These are phyloP conservation scores for Acanthosepion pharaonis DNA, from an alignment of 2,888 invertebrate species.

Conservation along the genomic window DNA sequence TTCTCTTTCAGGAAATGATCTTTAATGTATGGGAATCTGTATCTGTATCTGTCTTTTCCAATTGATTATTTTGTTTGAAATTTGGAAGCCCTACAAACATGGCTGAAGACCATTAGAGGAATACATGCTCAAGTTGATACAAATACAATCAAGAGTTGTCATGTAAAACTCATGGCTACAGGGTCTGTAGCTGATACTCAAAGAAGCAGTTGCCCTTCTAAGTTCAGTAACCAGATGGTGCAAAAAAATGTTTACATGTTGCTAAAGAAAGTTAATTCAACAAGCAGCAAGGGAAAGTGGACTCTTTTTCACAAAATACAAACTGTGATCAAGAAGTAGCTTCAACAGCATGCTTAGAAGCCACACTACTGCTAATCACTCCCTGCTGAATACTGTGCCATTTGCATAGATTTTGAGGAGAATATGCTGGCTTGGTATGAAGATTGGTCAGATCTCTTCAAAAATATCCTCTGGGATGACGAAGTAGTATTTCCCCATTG, in stretches of 20 bases:
- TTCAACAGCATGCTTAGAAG: not conserved
- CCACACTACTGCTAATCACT: slow-evolving; percentile 24
- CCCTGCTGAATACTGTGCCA: not conserved
- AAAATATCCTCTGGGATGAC: not conserved
- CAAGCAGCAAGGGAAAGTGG: not conserved
- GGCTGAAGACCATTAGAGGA: not conserved
- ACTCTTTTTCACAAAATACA: not conserved
- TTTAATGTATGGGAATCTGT: too few relatives aligned
- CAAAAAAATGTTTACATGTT: not conserved
- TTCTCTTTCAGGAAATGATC: too few relatives aligned
- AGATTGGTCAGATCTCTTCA: slow-evolving; percentile 38
- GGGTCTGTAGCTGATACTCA: not conserved
- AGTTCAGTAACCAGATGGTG: not conserved
- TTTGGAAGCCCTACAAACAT: not conserved
- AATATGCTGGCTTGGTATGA: slow-evolving; percentile 37
- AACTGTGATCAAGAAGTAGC: slow-evolving; percentile 40
- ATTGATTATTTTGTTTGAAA: too few relatives aligned
- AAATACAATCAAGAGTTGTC: not conserved
- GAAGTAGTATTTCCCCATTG: not conserved
- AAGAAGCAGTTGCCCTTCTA: not conserved
- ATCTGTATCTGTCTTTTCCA: too few relatives aligned
- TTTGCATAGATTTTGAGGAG: not conserved
- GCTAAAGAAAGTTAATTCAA: not conserved
- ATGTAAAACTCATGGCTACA: not conserved
- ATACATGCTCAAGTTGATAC: slow-evolving; percentile 24